Conservation (phyloP, 2,888 invertebrate species). For the Octonoba sinensis region DNA sequence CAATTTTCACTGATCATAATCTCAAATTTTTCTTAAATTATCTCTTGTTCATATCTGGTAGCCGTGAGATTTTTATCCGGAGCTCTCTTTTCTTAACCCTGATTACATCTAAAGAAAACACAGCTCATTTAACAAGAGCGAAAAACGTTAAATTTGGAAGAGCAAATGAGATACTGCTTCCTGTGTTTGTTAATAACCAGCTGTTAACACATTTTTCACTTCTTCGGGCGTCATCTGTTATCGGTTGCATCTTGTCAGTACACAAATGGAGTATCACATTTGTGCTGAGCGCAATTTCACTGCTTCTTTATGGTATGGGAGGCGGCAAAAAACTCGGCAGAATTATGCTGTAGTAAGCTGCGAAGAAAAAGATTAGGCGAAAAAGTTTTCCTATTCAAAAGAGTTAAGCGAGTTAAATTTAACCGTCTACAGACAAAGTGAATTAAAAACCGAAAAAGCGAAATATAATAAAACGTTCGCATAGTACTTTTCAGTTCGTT, state of each 20-base stretch:
- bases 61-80: neutral
- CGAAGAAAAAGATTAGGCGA: no score
- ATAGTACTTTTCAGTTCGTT: no score
- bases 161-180: conserved; percentile 8
- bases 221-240: conserved; percentile 28
- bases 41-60: conserved; percentile 14
- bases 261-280: no score
- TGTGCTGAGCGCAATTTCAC: no score
- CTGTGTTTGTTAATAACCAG: conserved; percentile 47
- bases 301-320: no score
- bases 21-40: conserved; percentile 44
- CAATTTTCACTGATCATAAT: conserved; percentile 14
- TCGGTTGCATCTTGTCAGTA: conserved; percentile 27
- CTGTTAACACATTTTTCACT: conserved; percentile 57
- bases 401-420: no score
- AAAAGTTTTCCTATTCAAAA: no score
- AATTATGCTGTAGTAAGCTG: no score
- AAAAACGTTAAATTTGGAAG: conserved; percentile 3
- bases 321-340: no score
- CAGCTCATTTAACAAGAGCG: neutral
- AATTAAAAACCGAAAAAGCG: no score
- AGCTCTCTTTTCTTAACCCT: conserved; percentile 7
- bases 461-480: no score
- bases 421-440: no score
- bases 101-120: conserved; percentile 1